Evolutionary conservation across 92 coral and sea anemone genomes (phyloP), one percentile per base, ranked within the genome.

Genomic region (Zoanthus sociatus): DNA sequence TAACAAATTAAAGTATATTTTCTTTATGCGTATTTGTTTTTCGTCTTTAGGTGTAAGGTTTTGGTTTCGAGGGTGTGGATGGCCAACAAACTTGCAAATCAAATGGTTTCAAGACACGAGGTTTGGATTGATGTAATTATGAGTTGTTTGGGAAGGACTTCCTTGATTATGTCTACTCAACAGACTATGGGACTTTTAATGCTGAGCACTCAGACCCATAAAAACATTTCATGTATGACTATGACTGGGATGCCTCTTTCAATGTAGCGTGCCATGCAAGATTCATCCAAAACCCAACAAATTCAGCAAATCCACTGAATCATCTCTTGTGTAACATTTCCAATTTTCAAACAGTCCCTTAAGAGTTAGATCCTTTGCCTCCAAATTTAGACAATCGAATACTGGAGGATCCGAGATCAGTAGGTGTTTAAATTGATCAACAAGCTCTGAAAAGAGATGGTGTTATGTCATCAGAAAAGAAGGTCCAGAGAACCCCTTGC

Each of bases 51-150:
- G 73, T 26, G 73, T 9, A 68, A 31, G 33, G 33, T n/a, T 68
- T 68, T 31, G 44, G 33, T 21, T 87, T 44, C 82, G 90, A 13
- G 93, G 90, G 17, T 90, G 93, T 90, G 93, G 93, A 10, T 90
- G 93, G 93, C 17, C 54, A 42, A 82, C 45, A 16, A 90, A 90
- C 73, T 47, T 31, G 20, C 83, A 47, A 63, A 17, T 37, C 48
- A 56, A 56, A 54, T 73, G 90, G 78, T 72, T 83, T 4, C 47
- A 50, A 16, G 74, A 81, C 9, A 90, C 53, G 7, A 46, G n/a
- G 30, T 44, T 15, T 87, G 93, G 93, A 90, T 87, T 48, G 21
- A 78, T 9, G 47, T 67, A 15, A 83, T 87, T 31, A 67, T 54
- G 42, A 87, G 6, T 46, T 88, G 21, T 88, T 88, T 84, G 91